These are phyloP conservation scores for Diuraphis noxia DNA, from an alignment of 1,140 invertebrate genomes.

Conservation along the genomic window DNA sequence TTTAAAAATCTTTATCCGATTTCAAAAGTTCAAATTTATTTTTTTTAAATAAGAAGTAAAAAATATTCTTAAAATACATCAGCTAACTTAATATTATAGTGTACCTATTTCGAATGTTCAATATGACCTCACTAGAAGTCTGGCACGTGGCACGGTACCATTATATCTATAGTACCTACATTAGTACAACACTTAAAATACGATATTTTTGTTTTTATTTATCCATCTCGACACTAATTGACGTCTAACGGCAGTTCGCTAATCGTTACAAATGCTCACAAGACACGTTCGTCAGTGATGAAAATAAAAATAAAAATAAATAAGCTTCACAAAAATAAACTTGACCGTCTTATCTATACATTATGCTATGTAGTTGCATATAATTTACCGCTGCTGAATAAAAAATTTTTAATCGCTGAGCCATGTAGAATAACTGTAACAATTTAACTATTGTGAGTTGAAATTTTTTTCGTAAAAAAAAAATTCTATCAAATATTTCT, in stretches of 20 bases:
- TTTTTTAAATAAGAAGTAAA: not conserved
- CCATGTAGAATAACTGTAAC: too few species aligned
- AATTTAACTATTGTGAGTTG: too few species aligned
- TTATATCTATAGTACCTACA: not conserved
- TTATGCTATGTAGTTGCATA: too few species aligned
- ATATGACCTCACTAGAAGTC: not conserved
- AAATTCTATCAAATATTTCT: not conserved
- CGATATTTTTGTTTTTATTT: not conserved
- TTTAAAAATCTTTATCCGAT: not conserved
- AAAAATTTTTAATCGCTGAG: too few species aligned
- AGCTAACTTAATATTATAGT: not conserved
- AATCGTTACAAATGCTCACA: not conserved
- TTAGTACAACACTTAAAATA: not conserved
- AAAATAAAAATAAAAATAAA: too few species aligned
- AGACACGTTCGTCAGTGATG: not conserved
- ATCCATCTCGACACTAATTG: not conserved
- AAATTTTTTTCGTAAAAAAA: not conserved
- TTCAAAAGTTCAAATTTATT: not conserved
- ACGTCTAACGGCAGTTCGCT: not conserved
- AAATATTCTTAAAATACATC: not conserved
- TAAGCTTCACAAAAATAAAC: too few species aligned
- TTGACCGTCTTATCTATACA: too few species aligned
- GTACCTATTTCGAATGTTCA: not conserved
- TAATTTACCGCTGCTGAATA: too few species aligned
- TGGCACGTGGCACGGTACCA: not conserved